phyloP scores from a whole-genome alignment of 2,113 vertebrate genomes.

The Tapirus terrestris region DNA sequence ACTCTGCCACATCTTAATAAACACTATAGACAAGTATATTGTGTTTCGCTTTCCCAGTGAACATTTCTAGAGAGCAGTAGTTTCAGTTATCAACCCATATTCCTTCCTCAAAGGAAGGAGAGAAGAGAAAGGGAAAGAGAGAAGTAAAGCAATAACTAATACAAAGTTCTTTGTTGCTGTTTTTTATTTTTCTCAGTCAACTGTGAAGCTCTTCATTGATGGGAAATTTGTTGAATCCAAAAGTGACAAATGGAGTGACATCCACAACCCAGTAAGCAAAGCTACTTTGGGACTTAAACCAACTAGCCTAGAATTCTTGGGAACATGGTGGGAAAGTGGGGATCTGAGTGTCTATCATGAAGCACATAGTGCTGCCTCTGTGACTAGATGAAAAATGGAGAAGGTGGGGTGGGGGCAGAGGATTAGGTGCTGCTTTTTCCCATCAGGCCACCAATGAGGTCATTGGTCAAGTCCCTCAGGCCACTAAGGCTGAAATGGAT shows the following conservation, averaged over 20 bases:
- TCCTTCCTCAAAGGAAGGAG: constrained; percentile 3
- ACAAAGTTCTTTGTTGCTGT: constrained; percentile 36
- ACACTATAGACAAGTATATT: neutral
- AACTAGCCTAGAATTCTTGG: constrained; percentile 11
- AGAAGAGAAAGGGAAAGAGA: neutral
- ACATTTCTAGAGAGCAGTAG: neutral
- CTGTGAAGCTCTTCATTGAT: constrained; percentile 97
- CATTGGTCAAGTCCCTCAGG: constrained; percentile 92
- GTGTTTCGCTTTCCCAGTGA: neutral
- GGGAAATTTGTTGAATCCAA: constrained; percentile 98
- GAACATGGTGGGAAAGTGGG: neutral
- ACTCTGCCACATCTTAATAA: neutral
- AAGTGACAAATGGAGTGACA: constrained; percentile 95
- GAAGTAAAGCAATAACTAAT: constrained; percentile 46
- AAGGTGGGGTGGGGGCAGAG: neutral
- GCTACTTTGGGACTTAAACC: neutral
- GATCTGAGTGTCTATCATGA: neutral
- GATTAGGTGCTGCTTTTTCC: constrained; percentile 53
- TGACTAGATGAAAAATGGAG: neutral
- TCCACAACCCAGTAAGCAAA: constrained; percentile 96
- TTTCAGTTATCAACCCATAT: neutral
- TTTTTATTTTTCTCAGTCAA: constrained; percentile 87
- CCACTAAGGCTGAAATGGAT: constrained; percentile 95
- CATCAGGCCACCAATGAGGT: constrained; percentile 96
- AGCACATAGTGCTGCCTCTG: neutral